Conservation (phyloP, 2,113 vertebrate genomes). For the Alectura lathami region DNA sequence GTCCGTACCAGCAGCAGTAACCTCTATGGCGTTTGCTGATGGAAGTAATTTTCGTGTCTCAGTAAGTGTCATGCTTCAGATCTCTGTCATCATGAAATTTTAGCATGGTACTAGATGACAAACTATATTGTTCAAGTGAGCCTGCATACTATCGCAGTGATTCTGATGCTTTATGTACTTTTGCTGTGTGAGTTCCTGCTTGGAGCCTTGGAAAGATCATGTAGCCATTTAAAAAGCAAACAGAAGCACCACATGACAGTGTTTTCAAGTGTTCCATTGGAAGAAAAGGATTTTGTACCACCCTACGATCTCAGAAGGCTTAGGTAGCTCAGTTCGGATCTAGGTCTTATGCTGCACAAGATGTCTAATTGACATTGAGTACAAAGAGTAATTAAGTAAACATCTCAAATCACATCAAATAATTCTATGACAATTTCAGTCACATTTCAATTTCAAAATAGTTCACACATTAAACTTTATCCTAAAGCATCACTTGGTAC, state of each 20-base stretch:
- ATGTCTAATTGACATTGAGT: background rate
- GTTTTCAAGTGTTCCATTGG: background rate
- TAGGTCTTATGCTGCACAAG: background rate
- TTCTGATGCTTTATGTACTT: fast-evolving
- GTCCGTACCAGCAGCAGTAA: background rate
- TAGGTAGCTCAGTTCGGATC: background rate
- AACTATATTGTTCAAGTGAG: background rate
- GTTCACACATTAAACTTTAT: constrained; percentile 64
- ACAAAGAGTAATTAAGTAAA: constrained; percentile 49
- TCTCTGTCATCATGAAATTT: background rate
- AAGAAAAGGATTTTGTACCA: background rate
- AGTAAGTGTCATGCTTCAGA: background rate
- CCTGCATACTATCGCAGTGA: background rate
- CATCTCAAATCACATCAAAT: constrained; percentile 16
- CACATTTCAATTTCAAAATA: constrained; percentile 50
- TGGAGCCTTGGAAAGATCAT: background rate
- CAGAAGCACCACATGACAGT: background rate
- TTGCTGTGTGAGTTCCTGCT: background rate
- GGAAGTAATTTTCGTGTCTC: background rate
- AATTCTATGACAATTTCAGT: constrained; percentile 39
- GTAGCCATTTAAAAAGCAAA: background rate
- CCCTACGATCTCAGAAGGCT: background rate
- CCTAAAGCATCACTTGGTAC: constrained; percentile 33
- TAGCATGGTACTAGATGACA: background rate
- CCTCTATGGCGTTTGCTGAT: background rate